Conservation (phyloP, 2,797 vertebrate genomes). For the Cynodonichthys magdalenae region DNA sequence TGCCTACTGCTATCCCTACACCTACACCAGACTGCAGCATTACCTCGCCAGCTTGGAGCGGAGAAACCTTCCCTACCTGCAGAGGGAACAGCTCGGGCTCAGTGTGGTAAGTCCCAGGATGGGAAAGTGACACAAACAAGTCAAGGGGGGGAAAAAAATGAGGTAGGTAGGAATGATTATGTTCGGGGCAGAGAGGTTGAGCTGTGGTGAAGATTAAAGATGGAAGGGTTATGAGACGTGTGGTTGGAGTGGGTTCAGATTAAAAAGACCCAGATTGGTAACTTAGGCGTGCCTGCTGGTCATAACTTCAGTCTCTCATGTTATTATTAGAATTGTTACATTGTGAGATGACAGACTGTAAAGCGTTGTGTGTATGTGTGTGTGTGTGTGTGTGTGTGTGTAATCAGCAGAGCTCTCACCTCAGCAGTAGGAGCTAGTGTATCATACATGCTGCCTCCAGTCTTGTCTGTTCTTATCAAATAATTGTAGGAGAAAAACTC, state of each 20-base stretch:
- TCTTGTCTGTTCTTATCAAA: conserved; percentile 86
- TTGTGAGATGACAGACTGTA: conserved; percentile 57
- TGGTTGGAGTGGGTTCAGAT: conserved; percentile 26
- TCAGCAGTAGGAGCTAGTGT: conserved; percentile 75
- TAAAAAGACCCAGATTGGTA: conserved; percentile 55
- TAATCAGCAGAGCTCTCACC: conserved; percentile 78
- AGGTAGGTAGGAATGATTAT: conserved; percentile 8
- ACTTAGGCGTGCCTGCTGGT: conserved; percentile 61
- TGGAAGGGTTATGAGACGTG: conserved; percentile 16
- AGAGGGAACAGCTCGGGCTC: conserved; percentile 90
- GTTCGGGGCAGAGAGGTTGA: conserved; percentile 21
- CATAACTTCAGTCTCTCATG: conserved; percentile 70
- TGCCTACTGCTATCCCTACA: conserved; percentile 98
- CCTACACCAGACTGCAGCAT: conserved; percentile 95
- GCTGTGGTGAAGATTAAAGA: conserved; percentile 27
- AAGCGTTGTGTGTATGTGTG: conserved; percentile 8
- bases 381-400: conserved; percentile 39
- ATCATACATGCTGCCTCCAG: conserved; percentile 81
- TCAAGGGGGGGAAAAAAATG: neutral
- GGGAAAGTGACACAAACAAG: neutral
- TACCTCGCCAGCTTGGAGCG: conserved; percentile 92
- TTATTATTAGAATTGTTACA: conserved; percentile 69
- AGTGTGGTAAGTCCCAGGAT: conserved; percentile 89
- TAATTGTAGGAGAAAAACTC: conserved; percentile 88
- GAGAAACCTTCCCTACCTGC: conserved; percentile 91